A percentile compares a stretch with the other conserved stretches of the same genome.
Conservation (phyloP, 2,113 vertebrate genomes). For the Myrmophylax atrothorax region DNA sequence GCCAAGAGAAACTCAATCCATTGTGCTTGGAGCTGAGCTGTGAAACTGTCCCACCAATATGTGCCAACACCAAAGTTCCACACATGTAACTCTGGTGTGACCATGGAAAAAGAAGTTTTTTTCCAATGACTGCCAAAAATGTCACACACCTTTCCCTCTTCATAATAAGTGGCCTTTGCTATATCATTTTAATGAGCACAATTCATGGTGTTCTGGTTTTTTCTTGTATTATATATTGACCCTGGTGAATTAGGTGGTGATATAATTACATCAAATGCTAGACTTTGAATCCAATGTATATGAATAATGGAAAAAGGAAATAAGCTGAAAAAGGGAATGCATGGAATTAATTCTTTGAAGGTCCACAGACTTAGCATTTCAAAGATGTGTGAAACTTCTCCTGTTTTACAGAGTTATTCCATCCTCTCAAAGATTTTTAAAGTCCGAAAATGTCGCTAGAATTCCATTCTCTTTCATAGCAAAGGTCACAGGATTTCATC, state of each 20-base stretch:
- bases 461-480: not conserved
- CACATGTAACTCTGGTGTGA: fast-evolving
- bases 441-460: conserved; percentile 10
- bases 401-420: not conserved
- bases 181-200: not conserved
- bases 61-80: not conserved
- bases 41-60: not conserved
- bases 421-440: not conserved
- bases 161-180: not conserved
- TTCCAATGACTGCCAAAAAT: not conserved
- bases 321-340: not conserved
- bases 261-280: not conserved
- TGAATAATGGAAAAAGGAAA: not conserved
- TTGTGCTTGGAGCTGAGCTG: not conserved
- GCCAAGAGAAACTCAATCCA: not conserved
- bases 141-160: not conserved
- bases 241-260: not conserved
- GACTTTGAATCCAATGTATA: not conserved
- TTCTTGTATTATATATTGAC: not conserved
- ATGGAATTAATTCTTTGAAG: not conserved
- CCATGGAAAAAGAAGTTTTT: not conserved
- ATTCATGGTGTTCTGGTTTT: not conserved
- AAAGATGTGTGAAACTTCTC: not conserved
- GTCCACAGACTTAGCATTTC: not conserved
- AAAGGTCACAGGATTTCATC: conserved; percentile 31